These are phyloP conservation scores for Cyprinodon variegatus DNA, from an alignment of 2,113 vertebrate species.

Conservation along the genomic window DNA sequence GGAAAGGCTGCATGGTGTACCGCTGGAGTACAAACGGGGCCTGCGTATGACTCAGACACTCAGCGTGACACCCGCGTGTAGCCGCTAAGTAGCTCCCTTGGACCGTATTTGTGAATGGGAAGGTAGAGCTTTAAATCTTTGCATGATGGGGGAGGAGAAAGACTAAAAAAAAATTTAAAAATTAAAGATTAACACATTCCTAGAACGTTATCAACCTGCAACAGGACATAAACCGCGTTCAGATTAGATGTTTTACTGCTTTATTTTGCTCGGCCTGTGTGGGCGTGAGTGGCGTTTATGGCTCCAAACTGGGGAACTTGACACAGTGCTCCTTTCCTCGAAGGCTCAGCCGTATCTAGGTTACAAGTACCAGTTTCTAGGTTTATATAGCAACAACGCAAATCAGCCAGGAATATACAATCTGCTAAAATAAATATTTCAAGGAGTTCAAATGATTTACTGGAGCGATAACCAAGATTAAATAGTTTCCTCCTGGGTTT, in stretches of 20 bases:
- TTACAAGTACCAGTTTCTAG: constrained; percentile 24
- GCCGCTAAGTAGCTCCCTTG: constrained; percentile 23
- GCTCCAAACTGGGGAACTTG: constrained; percentile 56
- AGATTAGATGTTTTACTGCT: constrained; percentile 47
- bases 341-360: constrained; percentile 61
- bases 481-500: constrained; percentile 1
- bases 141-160: not conserved
- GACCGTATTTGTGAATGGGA: constrained; percentile 57
- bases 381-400: constrained; percentile 18
- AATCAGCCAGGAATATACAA: not conserved
- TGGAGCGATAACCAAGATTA: constrained; percentile 15
- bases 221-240: constrained; percentile 19
- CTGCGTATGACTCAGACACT: constrained; percentile 43
- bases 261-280: constrained; percentile 49
- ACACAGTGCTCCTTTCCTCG: constrained; percentile 61
- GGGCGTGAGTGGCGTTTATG: constrained; percentile 52
- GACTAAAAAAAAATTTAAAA: not conserved
- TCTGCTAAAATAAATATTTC: constrained; percentile 27
- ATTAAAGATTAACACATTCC: constrained; percentile 26
- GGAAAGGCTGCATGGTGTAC: constrained; percentile 48
- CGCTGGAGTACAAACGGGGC: constrained; percentile 10
- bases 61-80: constrained; percentile 11
- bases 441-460: not conserved
- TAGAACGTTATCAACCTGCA: not conserved
- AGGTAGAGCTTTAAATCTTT: constrained; percentile 42